Evolutionary conservation across 2,888 invertebrate genomes (phyloP).

Genomic region (Hirtodrosophila trivittata): DNA sequence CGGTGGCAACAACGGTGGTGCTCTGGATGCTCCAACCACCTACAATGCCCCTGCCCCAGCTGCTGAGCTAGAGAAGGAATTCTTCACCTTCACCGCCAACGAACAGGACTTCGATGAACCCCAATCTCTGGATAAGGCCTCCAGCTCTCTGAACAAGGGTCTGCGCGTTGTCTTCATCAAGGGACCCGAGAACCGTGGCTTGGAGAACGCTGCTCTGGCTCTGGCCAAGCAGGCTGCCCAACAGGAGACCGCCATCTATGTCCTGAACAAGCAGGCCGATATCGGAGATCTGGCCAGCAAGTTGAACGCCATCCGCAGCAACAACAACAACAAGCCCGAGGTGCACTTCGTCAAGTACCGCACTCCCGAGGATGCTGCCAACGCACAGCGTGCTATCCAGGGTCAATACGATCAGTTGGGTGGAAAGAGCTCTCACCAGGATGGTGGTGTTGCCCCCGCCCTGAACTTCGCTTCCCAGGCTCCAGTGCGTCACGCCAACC

Average conservation of each 20-base stretch:
- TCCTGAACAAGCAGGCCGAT: constrained; percentile 75
- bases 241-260: constrained; percentile 74
- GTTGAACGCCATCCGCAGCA: constrained; percentile 64
- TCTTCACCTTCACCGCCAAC: constrained; percentile 71
- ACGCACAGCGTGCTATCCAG: constrained; percentile 73
- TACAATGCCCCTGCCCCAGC: constrained; percentile 60
- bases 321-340: constrained; percentile 73
- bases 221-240: constrained; percentile 75
- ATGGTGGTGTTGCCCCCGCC: constrained; percentile 72
- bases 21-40: constrained; percentile 51
- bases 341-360: constrained; percentile 80
- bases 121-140: constrained; percentile 50
- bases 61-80: constrained; percentile 73
- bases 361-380: constrained; percentile 72
- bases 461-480: constrained; percentile 74
- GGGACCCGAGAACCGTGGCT: constrained; percentile 75
- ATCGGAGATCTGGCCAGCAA: constrained; percentile 69
- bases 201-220: constrained; percentile 73
- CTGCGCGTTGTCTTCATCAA: constrained; percentile 76
- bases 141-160: constrained; percentile 67
- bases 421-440: constrained; percentile 52
- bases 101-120: constrained; percentile 70
- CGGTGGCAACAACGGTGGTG: constrained; percentile 19
- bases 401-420: constrained; percentile 67
- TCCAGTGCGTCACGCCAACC: constrained; percentile 51